These are phyloP conservation scores for Brachyalestes nurse DNA, from an alignment of 2,797 vertebrate species.

Conservation along the genomic window DNA sequence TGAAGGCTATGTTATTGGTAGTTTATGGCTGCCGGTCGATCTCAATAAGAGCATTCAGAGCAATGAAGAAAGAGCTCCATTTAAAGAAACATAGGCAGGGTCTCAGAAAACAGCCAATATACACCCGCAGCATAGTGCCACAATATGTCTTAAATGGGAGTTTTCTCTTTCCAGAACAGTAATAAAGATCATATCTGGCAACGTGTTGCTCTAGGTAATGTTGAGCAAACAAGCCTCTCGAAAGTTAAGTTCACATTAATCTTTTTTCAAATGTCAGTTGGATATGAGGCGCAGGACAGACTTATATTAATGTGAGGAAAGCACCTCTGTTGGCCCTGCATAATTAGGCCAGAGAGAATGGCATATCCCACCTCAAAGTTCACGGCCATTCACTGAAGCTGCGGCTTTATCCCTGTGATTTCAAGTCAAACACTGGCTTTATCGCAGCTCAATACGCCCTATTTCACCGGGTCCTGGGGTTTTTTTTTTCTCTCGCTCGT, in stretches of 20 bases:
- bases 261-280: constrained; percentile 76
- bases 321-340: constrained; percentile 56
- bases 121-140: constrained; percentile 52
- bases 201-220: constrained; percentile 62
- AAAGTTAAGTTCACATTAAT: constrained; percentile 76
- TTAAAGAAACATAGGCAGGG: constrained; percentile 59
- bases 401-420: constrained; percentile 72
- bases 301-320: constrained; percentile 72
- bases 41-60: constrained; percentile 58
- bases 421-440: constrained; percentile 65
- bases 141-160: constrained; percentile 69
- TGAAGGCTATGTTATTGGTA: constrained; percentile 53
- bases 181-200: constrained; percentile 74
- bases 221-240: constrained; percentile 72
- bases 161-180: constrained; percentile 66
- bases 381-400: constrained; percentile 69
- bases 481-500: constrained; percentile 31
- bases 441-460: constrained; percentile 58
- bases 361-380: constrained; percentile 74
- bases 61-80: constrained; percentile 54
- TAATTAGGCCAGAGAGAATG: constrained; percentile 68
- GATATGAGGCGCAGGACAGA: constrained; percentile 63
- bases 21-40: constrained; percentile 50
- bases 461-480: constrained; percentile 8
- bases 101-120: constrained; percentile 58